phyloP scores from a whole-genome alignment of 2,113 vertebrate species.

The Typhlomys cinereus region DNA sequence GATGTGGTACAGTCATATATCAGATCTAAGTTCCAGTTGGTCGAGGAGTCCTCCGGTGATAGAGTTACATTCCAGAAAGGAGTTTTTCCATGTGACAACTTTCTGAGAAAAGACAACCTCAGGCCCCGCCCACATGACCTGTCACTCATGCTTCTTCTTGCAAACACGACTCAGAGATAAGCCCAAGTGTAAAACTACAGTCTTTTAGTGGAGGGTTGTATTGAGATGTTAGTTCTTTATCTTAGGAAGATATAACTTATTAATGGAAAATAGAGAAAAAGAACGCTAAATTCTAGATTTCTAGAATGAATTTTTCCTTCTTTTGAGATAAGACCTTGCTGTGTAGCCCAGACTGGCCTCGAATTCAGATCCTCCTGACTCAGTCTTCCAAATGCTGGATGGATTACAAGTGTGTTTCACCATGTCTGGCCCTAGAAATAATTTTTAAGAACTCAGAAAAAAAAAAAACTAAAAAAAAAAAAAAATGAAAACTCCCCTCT shows the following conservation, averaged over 20 bases:
- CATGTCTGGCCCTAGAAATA: neutral
- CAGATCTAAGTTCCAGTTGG: neutral
- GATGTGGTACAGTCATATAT: neutral
- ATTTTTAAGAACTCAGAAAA: conserved; percentile 52
- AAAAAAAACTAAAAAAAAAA: too few relatives aligned
- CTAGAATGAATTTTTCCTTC: neutral
- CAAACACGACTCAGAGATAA: conserved; percentile 56
- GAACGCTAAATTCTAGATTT: conserved; percentile 61
- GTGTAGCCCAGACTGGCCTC: neutral
- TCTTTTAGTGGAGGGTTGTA: conserved; percentile 51
- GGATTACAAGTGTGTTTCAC: neutral
- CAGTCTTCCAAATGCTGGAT: neutral
- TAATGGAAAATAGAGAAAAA: conserved; percentile 63
- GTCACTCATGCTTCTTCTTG: conserved; percentile 55
- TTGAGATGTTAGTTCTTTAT: conserved; percentile 39
- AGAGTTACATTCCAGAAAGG: neutral
- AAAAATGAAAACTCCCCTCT: conserved; percentile 62
- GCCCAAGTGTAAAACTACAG: conserved; percentile 58
- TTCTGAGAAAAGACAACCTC: neutral
- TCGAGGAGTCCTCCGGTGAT: neutral
- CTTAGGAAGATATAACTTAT: conserved; percentile 62
- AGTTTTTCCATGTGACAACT: neutral
- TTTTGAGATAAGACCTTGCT: neutral
- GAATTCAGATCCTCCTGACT: neutral
- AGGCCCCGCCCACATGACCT: neutral